A percentile compares a stretch with the other conserved stretches of the same genome.
These are phyloP conservation scores for Agrochola lota DNA, from an alignment of 2,888 invertebrate species.

Conservation along the genomic window DNA sequence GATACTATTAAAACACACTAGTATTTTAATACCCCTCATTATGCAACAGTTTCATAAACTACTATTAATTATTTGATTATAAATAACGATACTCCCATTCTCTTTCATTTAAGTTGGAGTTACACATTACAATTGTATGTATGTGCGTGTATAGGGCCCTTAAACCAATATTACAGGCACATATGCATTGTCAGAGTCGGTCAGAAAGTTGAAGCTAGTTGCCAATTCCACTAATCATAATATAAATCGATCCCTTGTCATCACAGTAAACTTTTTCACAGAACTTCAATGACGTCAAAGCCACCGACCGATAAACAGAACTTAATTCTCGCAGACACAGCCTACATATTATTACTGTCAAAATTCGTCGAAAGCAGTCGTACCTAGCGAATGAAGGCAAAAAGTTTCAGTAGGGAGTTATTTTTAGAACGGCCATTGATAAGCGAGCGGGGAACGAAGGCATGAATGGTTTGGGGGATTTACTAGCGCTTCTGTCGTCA, in stretches of 20 bases:
- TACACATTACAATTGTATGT: too few species aligned
- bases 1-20: too few species aligned
- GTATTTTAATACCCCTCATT: too few species aligned
- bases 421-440: conserved; percentile 44
- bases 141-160: too few species aligned
- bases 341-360: conserved; percentile 4
- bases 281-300: conserved; percentile 21
- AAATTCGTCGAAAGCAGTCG: conserved; percentile 18
- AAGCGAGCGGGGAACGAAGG: conserved; percentile 23
- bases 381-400: neutral
- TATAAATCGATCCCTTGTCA: neutral
- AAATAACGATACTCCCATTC: too few species aligned
- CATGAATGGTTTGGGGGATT: conserved; percentile 38
- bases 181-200: too few species aligned
- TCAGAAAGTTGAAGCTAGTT: too few species aligned
- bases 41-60: too few species aligned
- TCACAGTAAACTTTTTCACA: neutral
- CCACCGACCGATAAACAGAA: neutral
- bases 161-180: too few species aligned
- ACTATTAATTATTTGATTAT: too few species aligned
- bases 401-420: conserved; percentile 26
- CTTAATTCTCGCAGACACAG: neutral
- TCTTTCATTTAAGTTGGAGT: too few species aligned
- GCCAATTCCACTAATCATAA: too few species aligned
- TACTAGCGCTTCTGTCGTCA: conserved; percentile 11